These are phyloP conservation scores for Villa cingulata DNA, from an alignment of 2,888 invertebrate genomes.

Conservation along the genomic window DNA sequence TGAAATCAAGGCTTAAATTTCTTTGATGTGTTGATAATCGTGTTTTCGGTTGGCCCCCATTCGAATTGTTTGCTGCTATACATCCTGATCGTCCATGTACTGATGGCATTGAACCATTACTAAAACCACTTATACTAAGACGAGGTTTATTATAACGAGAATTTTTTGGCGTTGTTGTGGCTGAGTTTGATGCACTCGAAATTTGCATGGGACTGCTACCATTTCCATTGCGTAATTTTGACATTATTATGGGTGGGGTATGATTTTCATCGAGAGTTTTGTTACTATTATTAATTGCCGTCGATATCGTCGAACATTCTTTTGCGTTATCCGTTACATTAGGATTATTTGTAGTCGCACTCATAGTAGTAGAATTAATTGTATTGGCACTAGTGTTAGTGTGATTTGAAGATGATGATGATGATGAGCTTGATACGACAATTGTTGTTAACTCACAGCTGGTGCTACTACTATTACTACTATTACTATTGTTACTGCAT, in stretches of 20 bases:
- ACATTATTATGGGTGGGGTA: conserved; percentile 10
- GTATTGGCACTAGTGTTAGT: background rate
- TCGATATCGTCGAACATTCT: background rate
- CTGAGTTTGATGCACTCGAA: conserved; percentile 23
- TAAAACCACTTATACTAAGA: conserved; percentile 31
- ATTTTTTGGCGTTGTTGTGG: conserved; percentile 32
- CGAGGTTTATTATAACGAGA: conserved; percentile 33
- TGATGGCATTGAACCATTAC: conserved; percentile 33
- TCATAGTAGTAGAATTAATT: background rate
- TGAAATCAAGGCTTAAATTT: conserved; percentile 79
- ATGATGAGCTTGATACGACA: background rate
- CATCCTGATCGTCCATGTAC: conserved; percentile 30
- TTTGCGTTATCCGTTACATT: background rate
- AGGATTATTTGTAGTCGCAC: background rate
- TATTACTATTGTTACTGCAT: conserved; percentile 11
- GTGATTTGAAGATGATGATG: background rate
- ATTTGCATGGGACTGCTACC: conserved; percentile 1
- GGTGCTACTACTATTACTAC: conserved; percentile 9
- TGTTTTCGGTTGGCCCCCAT: conserved; percentile 22
- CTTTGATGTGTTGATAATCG: conserved; percentile 55
- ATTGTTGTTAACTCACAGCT: conserved; percentile 7
- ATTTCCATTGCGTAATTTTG: background rate
- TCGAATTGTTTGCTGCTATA: conserved; percentile 17
- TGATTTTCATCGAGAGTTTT: conserved; percentile 6
- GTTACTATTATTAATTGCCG: background rate